Conservation (phyloP, 1,140 invertebrate genomes). For the Drosophila parvula region DNA sequence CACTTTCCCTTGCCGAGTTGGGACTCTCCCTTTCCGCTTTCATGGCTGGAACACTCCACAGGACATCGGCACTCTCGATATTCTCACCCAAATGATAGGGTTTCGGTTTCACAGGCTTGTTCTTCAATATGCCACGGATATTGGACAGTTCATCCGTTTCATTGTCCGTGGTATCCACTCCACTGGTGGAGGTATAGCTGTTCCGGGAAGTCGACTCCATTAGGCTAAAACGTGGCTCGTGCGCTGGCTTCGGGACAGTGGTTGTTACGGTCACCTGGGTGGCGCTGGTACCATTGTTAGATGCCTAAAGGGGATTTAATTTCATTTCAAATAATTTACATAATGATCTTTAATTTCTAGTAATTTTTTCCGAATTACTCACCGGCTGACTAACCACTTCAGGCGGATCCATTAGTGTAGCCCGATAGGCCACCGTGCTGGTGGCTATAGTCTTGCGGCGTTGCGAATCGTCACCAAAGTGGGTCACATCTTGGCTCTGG, state of each 20-base stretch:
- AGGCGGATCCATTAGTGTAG: conserved; percentile 72
- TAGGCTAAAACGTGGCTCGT: conserved; percentile 58
- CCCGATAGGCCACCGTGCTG: conserved; percentile 71
- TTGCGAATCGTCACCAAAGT: conserved; percentile 71
- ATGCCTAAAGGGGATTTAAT: background rate
- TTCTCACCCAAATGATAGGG: conserved; percentile 88
- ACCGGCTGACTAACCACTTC: conserved; percentile 58
- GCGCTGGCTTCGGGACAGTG: conserved; percentile 37
- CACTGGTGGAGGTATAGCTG: conserved; percentile 77
- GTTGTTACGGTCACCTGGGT: conserved; percentile 73
- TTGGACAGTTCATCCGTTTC: conserved; percentile 85
- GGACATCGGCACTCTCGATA: conserved; percentile 84
- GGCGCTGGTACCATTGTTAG: background rate
- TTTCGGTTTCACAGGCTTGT: conserved; percentile 88
- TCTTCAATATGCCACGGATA: conserved; percentile 89
- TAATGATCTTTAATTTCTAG: background rate
- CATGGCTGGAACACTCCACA: conserved; percentile 84
- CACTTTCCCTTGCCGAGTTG: conserved; percentile 44
- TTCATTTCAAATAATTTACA: too few relatives aligned
- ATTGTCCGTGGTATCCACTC: conserved; percentile 84
- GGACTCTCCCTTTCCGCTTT: conserved; percentile 55
- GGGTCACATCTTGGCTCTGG: conserved; percentile 52
- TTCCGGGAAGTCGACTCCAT: conserved; percentile 64
- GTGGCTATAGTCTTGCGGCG: conserved; percentile 58
- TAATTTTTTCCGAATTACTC: background rate